Conservation (phyloP, 2,888 invertebrate species). For the Dorcus hopei region DNA sequence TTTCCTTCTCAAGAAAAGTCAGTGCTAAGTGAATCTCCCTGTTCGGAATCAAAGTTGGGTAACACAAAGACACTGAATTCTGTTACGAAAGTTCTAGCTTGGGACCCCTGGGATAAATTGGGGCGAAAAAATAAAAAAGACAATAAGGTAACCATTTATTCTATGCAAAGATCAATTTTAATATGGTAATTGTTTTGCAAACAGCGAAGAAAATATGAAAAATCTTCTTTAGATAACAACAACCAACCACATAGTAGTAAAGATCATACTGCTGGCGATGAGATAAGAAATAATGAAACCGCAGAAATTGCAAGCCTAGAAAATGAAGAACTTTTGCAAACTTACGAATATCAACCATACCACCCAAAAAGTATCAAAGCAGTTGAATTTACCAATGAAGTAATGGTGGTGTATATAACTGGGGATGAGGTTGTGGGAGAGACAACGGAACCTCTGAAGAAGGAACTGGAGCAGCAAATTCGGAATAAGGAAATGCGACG, state of each 20-base stretch:
- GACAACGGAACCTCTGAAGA: conserved; percentile 59
- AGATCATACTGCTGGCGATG: conserved; percentile 31
- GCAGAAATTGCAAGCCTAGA: conserved; percentile 5
- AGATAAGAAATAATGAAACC: conserved; percentile 15
- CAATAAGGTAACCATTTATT: conserved; percentile 27
- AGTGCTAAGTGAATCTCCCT: conserved; percentile 22
- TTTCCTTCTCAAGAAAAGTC: conserved; percentile 25
- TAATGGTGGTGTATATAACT: conserved; percentile 62
- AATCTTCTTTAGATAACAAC: conserved; percentile 13
- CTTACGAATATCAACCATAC: conserved; percentile 36
- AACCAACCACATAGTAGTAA: conserved; percentile 15
- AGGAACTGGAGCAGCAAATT: conserved; percentile 62
- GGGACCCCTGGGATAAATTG: conserved; percentile 42
- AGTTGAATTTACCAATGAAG: conserved; percentile 53
- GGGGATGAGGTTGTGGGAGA: conserved; percentile 52
- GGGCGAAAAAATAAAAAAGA: conserved; percentile 40
- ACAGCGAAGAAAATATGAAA: conserved; percentile 28
- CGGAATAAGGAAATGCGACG: conserved; percentile 61
- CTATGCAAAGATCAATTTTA: background rate
- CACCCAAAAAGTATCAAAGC: conserved; percentile 47
- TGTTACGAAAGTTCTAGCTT: conserved; percentile 31
- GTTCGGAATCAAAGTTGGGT: conserved; percentile 29
- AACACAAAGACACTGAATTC: conserved; percentile 22
- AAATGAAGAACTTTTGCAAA: conserved; percentile 10
- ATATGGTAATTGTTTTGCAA: conserved; percentile 4